Percentiles rank a stretch among this genome's conserved stretches.
Evolutionary conservation across 2,888 invertebrate genomes (phyloP).

Genomic region (Macrosiphum euphorbiae): DNA sequence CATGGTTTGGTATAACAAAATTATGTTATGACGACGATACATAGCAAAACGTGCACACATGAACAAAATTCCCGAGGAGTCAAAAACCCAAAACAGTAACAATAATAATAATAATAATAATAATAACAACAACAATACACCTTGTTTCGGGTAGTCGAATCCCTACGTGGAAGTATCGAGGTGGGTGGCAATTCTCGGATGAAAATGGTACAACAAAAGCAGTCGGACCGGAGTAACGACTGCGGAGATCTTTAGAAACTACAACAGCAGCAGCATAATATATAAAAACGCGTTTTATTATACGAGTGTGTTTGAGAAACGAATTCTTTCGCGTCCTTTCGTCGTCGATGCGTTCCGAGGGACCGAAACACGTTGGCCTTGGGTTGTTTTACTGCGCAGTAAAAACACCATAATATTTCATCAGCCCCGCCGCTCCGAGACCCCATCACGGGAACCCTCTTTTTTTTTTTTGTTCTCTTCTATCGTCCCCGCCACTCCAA

Average conservation of each 20-base stretch:
- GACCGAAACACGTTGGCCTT: conserved; percentile 8
- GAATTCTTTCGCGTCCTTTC: background rate
- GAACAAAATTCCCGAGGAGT: background rate
- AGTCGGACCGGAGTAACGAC: background rate
- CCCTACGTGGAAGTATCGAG: background rate
- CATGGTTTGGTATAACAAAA: background rate
- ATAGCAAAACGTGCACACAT: background rate
- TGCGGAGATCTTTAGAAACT: background rate
- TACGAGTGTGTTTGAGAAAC: background rate
- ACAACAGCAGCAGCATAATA: background rate
- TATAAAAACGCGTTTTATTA: background rate
- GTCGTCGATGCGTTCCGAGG: background rate
- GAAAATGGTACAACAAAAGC: background rate
- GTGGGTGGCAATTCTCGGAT: background rate
- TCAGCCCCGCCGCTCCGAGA: background rate
- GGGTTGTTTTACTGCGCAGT: conserved; percentile 16
- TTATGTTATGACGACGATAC: background rate
- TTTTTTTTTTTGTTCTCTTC: background rate
- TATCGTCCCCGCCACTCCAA: background rate
- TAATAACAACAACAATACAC: background rate
- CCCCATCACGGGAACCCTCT: background rate
- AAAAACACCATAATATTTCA: background rate
- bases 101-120: background rate
- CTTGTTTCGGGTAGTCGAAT: background rate
- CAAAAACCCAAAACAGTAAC: background rate